Base-by-base conservation (phyloP, 2,113 vertebrate species). In the Perca fluviatilis region DNA sequence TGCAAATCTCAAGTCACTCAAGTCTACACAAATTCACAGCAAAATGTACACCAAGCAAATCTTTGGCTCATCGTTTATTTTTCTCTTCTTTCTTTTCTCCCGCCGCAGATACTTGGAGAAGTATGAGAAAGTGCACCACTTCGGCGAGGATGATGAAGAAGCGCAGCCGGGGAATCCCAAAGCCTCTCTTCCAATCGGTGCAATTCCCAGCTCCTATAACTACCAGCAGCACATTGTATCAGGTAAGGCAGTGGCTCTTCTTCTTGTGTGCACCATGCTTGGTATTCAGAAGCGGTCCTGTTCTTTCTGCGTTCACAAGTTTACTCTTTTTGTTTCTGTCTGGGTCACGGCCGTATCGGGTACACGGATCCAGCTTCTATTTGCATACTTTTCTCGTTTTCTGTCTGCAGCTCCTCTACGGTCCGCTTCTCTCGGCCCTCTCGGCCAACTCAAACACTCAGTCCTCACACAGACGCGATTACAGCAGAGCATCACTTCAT, bases 121-220 rank as follows among this genome's bases (percentile, higher is more conserved):
- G 90, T 99, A 99, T 89, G 98, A 99, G 93, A 99, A 99, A 95
- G 98, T 99, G 89, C 98, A 99, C 96, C 98, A 99, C 95, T 99
- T 99, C 92, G 98, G 98, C 84, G 98, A 99, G 92, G 98, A 99
- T 87, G 98, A 99, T 87, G 98, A 99, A 82, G 98, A 99, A 91
- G 94, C 96, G 94, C 98, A 98, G 91, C 97, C 98, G 74, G 98
- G 98, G 90, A 99, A 99, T 94, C 97, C 97, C 92, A 99, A 99
- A 96, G 96, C 94, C 83, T 96, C 95, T 89, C 97, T 98, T 96
- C 98, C 98, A 91, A 97, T 99, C 92, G 98, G 98, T 96, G 98
- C 97, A 96, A 98, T 99, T 94, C 98, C 98, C 92, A 97, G 95
- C 94, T 97, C 97, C 66, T 99, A 99, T 89, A 99, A 99, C 95